Evolutionary conservation across 2,888 invertebrate genomes (phyloP).

Genomic region (Magallana nippona): DNA sequence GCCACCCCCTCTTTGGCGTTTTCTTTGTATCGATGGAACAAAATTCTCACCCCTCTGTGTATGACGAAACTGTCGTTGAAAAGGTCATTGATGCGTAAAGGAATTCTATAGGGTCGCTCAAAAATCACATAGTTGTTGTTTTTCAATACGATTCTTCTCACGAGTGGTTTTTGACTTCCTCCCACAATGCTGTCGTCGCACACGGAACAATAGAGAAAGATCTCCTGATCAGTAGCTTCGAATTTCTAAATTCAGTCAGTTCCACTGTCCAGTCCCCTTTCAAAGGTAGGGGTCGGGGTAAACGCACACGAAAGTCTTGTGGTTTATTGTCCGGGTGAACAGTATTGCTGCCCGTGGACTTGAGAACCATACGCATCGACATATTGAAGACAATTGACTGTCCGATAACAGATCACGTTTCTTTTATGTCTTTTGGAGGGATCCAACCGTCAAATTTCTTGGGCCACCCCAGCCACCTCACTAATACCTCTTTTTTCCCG

Average conservation of each 20-base stretch:
- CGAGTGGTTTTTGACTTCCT: no score
- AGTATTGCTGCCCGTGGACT: slow-evolving; percentile 6
- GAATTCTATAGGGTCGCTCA: no score
- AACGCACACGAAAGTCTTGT: slow-evolving; percentile 40
- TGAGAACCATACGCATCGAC: slow-evolving; percentile 35
- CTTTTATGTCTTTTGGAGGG: no score
- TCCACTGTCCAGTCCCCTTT: slow-evolving; percentile 43
- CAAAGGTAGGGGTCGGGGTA: slow-evolving; percentile 34
- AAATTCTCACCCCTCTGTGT: neutral
- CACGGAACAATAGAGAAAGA: no score
- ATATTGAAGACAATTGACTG: slow-evolving; percentile 35
- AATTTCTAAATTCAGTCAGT: slow-evolving; percentile 15
- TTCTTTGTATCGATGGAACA: neutral
- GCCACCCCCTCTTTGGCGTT: neutral
- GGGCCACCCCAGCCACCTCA: slow-evolving; percentile 43
- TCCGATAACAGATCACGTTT: no score
- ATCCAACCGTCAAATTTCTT: slow-evolving; percentile 39
- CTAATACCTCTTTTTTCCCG: slow-evolving; percentile 29
- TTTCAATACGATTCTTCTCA: neutral
- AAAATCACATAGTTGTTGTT: no score
- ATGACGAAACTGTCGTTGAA: neutral
- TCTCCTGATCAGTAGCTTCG: no score
- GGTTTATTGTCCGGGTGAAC: slow-evolving; percentile 42
- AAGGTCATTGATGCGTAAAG: no score
- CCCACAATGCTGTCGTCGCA: no score